A percentile compares a stretch with the other conserved stretches of the same genome.
phyloP scores from a whole-genome alignment of 1,140 invertebrate genomes.

The Drosophila bipectinata region DNA sequence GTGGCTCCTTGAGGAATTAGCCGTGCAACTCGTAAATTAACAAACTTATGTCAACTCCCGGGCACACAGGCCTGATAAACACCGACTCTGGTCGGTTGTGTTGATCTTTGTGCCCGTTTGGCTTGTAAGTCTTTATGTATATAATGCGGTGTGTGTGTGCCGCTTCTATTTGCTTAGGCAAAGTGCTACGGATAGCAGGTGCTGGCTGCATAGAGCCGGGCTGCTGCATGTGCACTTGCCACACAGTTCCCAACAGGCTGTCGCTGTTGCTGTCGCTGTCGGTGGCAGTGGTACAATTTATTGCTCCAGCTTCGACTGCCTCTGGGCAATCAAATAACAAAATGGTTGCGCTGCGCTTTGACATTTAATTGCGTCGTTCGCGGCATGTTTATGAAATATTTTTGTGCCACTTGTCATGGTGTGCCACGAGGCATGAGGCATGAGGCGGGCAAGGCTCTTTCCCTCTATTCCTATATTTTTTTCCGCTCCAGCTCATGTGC shows the following conservation, averaged over 20 bases:
- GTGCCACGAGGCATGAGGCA: neutral
- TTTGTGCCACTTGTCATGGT: conserved; percentile 32
- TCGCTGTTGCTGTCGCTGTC: neutral
- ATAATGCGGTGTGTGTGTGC: conserved; percentile 3
- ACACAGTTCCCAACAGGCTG: conserved; percentile 36
- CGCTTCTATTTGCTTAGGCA: conserved; percentile 32
- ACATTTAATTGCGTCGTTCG: conserved; percentile 52
- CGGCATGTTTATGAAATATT: conserved; percentile 57
- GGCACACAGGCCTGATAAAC: conserved; percentile 1
- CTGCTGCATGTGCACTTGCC: conserved; percentile 12
- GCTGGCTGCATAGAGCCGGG: neutral
- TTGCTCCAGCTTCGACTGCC: conserved; percentile 45
- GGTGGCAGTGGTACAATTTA: conserved; percentile 32
- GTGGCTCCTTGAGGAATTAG: conserved; percentile 8
- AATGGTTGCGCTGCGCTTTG: conserved; percentile 53
- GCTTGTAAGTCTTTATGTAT: neutral
- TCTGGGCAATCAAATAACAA: conserved; percentile 56
- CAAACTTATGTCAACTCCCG: conserved; percentile 20
- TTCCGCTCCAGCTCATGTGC: conserved; percentile 8
- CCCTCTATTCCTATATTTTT: neutral
- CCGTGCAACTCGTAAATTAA: conserved; percentile 36
- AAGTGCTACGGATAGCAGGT: conserved; percentile 27
- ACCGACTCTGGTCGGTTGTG: conserved; percentile 1
- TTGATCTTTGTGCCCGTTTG: conserved; percentile 2
- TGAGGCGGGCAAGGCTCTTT: neutral